These are phyloP conservation scores for Haliaeetus leucogaster DNA, from an alignment of 2,113 vertebrate genomes.

Conservation along the genomic window DNA sequence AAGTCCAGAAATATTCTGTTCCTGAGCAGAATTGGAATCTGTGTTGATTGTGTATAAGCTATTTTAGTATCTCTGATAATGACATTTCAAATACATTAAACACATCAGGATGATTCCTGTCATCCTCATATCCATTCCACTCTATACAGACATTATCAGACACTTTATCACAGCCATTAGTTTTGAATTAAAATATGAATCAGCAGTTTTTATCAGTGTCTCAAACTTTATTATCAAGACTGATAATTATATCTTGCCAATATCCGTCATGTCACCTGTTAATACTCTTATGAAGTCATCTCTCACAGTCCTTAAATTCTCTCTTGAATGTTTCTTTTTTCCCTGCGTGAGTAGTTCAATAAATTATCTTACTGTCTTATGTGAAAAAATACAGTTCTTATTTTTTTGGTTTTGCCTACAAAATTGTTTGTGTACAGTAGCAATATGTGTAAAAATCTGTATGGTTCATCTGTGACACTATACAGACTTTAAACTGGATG, in stretches of 20 bases:
- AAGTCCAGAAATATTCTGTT: background rate
- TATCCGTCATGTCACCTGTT: background rate
- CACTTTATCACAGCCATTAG: background rate
- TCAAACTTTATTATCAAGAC: background rate
- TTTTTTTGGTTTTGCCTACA: background rate
- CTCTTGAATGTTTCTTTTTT: background rate
- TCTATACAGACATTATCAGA: background rate
- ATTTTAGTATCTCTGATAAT: background rate
- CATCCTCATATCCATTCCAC: background rate
- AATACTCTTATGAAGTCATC: background rate
- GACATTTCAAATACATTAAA: conserved; percentile 36
- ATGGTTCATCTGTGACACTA: background rate
- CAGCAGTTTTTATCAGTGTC: background rate
- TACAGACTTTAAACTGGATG: background rate
- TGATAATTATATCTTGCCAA: background rate
- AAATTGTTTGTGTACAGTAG: background rate
- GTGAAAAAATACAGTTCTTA: background rate
- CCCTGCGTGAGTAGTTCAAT: background rate
- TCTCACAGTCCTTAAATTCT: background rate
- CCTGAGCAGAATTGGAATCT: background rate
- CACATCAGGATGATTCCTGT: background rate
- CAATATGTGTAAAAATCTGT: background rate
- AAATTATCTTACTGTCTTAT: background rate
- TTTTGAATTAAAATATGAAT: conserved; percentile 33
- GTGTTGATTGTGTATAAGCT: background rate